Base-by-base conservation (phyloP, 2,888 invertebrate species). In the Doris montereyensis region DNA sequence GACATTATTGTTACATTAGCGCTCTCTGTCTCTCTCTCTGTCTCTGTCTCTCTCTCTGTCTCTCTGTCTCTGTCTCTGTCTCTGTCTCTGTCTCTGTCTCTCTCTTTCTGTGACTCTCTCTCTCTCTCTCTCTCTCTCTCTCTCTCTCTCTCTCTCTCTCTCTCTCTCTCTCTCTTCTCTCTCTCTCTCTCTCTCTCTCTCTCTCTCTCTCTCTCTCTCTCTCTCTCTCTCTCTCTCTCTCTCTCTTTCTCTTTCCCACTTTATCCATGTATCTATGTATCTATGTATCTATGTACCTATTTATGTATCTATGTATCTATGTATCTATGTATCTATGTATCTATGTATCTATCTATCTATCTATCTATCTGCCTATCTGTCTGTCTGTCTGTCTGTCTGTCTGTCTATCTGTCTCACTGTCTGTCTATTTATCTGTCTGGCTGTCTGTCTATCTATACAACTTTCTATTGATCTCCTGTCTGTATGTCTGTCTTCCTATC, bases 201-300 rank as follows among this genome's bases (percentile, higher is more conserved):
- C 68, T 68, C 17, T 70, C 70, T 70, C 32, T 70, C 70, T 70
- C 70, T 70, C 17, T 70, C 35, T 70, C 32, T 70, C 70, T 70
- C 32, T 70, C 4, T 41, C 52, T 41, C 52, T 41, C 52, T 41
- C 52, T 41, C 52, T 41, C 52, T 41, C 52, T 41, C 52, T 41
- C 52, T 41, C 52, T 10, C 52, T 41, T 17, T 41, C 52, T 41
- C 52, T 41, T 17, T 41, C 52, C 17, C 52, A 10, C 52, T 41
- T 17, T 41, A 5, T 5, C 52, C 17, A 5, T 41, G 8, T 41
- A 5, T 41, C 52, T 41, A 5, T 41, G 8, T 5, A 5, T 41
- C 52, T 41, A 5, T 41, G 8, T 41, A 5, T 41, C 52, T 41
- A 5, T 41, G 8, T 5, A 5, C 17, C 52, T 41, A 5, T 41